Percentiles rank a stretch among this genome's conserved stretches.
Evolutionary conservation across 2,888 invertebrate genomes (phyloP).

Genomic region (Phengaris alcon): DNA sequence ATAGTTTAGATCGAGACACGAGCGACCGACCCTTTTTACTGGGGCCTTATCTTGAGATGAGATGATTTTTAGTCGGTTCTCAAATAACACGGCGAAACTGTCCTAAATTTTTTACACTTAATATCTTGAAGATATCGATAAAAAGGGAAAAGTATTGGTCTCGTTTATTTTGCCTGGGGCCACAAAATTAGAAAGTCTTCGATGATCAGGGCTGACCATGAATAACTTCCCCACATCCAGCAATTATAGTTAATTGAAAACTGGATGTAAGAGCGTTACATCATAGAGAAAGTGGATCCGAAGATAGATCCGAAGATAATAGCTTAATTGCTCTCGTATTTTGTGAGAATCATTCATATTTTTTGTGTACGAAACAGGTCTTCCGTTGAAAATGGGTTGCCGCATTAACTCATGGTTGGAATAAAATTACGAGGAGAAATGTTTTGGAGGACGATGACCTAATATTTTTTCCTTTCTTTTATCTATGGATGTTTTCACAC

Average conservation of each 20-base stretch:
- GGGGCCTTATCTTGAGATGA: no score
- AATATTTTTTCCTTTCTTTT: background rate
- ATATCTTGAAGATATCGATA: conserved; percentile 9
- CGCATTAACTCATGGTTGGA: background rate
- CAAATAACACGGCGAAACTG: background rate
- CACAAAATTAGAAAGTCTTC: conserved; percentile 74
- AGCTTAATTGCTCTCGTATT: conserved; percentile 43
- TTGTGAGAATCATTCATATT: conserved; percentile 34
- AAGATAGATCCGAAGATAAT: conserved; percentile 44
- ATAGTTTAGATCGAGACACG: no score
- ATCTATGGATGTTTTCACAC: no score
- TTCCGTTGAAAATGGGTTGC: conserved; percentile 5
- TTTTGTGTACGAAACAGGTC: conserved; percentile 4
- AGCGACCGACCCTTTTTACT: no score
- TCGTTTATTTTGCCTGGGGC: conserved; percentile 67
- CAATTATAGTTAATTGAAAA: conserved; percentile 58
- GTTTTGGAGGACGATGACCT: conserved; percentile 6
- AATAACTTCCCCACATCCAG: conserved; percentile 55
- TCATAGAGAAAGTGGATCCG: conserved; percentile 58
- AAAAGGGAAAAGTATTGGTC: conserved; percentile 32
- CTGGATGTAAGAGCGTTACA: conserved; percentile 43
- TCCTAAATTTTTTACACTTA: conserved; percentile 1
- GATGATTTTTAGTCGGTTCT: background rate
- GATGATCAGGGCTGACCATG: conserved; percentile 42
- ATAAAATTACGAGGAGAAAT: conserved; percentile 9